Percentiles rank a stretch among this genome's conserved stretches.
These are phyloP conservation scores for Micrastur ruficollis DNA, from an alignment of 2,797 vertebrate genomes.

Conservation along the genomic window DNA sequence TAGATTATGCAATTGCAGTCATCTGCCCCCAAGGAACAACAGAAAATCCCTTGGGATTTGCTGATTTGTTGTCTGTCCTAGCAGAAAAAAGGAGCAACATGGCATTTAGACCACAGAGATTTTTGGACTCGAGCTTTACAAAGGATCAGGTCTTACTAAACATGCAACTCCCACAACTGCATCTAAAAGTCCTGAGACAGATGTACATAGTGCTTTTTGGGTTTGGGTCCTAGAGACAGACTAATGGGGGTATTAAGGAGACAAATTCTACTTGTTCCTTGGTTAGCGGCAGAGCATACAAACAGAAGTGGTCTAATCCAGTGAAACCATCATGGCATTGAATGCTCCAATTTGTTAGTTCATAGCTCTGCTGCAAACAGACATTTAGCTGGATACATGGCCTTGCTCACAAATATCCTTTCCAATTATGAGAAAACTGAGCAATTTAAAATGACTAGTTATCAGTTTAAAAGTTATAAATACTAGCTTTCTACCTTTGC, in stretches of 20 bases:
- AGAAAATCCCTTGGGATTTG: background rate
- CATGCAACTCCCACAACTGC: background rate
- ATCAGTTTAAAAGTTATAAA: background rate
- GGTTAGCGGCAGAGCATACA: background rate
- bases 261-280: background rate
- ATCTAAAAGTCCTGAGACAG: background rate
- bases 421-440: background rate
- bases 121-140: background rate
- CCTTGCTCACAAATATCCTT: background rate
- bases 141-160: background rate
- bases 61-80: background rate
- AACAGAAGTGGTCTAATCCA: background rate
- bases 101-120: background rate
- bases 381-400: background rate
- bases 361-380: background rate
- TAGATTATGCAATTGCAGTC: background rate
- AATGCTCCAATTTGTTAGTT: background rate
- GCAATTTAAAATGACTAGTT: background rate
- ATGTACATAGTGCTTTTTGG: background rate
- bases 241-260: background rate
- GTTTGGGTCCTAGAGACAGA: background rate
- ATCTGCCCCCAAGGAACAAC: too few relatives aligned
- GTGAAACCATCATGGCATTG: background rate
- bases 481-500: background rate
- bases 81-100: fast-evolving